Base-by-base conservation (phyloP, 2,797 vertebrate species). In the Cichlasoma orientale region DNA sequence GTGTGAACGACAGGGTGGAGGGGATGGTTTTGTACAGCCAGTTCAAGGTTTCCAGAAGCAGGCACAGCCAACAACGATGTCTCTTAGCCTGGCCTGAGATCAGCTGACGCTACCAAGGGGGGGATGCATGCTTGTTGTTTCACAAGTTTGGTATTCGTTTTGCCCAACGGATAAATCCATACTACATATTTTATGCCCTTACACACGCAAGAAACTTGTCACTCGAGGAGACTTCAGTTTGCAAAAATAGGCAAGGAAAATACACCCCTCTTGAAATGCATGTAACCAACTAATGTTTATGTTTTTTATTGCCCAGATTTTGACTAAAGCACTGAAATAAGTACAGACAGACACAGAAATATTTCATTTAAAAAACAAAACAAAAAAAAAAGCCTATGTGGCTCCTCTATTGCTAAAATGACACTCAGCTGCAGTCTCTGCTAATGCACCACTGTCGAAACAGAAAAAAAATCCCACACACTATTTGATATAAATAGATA, bases 21-120 rank as follows among this genome's bases (percentile, higher is more conserved):
- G 82, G 83, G 84, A 93, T 94, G 93, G 74, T 86, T 91, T 85
- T 90, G 78, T 87, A 91, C 90, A 93, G 95, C 95, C 95, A 96
- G 90, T 86, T 94, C 91, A 93, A 89, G 84, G 92, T 92, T 93
- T 94, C 91, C 93, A 93, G 90, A 94, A 94, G 94, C 95, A 95
- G 94, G 94, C 95, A 93, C 94, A 96, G 95, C 96, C 94, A 95
- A 93, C 93, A 92, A 86, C 86, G 25, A 94, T 72, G 83, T 80
- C 90, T 89, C 78, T 78, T 85, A 93, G 91, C 71, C 85, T 90
- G 91, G 86, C 82, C 87, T 83, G 80, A 89, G 88, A 82, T 90
- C 90, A 89, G 87, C 86, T 84, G 79, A 89, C 21, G 74, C 87
- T 81, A 86, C 75, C 31, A 5, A 74, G 78, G 69, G 54, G 80